These are phyloP conservation scores for Pimephales promelas DNA, from an alignment of 2,113 vertebrate species.

Conservation along the genomic window DNA sequence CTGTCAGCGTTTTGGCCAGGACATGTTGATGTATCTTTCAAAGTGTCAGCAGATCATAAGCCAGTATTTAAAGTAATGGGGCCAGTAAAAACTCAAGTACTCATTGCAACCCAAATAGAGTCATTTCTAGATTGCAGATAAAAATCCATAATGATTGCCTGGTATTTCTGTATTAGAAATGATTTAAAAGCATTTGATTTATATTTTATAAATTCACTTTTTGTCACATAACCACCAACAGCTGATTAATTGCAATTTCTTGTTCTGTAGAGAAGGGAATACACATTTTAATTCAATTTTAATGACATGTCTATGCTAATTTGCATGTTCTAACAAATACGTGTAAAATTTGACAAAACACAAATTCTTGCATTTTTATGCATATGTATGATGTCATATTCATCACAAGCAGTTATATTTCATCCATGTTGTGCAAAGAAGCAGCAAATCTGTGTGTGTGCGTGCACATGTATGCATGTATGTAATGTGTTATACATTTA, in stretches of 20 bases:
- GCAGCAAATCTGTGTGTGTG: not conserved
- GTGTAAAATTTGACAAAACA: not conserved
- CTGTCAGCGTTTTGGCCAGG: not conserved
- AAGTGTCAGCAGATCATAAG: not conserved
- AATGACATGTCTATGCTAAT: not conserved
- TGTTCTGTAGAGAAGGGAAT: not conserved
- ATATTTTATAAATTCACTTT: not conserved
- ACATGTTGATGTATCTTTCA: not conserved
- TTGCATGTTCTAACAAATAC: not conserved
- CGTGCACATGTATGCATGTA: not conserved
- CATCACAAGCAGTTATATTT: constrained; percentile 45
- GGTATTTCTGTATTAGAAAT: not conserved
- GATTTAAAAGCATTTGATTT: no score
- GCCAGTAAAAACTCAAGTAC: not conserved
- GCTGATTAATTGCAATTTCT: not conserved
- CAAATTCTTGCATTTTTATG: not conserved
- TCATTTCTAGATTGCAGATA: not conserved
- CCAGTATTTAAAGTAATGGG: constrained; percentile 1
- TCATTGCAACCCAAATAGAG: not conserved
- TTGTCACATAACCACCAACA: not conserved
- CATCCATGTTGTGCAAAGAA: constrained; percentile 26
- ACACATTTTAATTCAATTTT: not conserved
- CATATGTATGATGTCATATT: constrained; percentile 42
- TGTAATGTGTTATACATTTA: not conserved
- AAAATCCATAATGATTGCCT: not conserved